phyloP scores from a whole-genome alignment of 2,113 vertebrate species.

The Pterocles gutturalis region DNA sequence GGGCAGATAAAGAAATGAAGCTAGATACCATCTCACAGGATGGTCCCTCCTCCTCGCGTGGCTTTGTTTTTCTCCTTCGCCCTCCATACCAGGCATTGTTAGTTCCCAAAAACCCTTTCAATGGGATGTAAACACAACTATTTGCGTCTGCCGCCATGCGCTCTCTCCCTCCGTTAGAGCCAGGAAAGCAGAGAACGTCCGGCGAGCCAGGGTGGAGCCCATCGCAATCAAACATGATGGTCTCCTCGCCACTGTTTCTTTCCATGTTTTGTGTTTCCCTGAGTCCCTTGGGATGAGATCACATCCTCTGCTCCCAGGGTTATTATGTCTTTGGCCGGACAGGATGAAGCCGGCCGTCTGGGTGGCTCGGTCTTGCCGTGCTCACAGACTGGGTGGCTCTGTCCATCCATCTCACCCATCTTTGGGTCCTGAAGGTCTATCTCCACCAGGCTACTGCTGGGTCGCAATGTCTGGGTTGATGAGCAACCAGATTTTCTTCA shows the following conservation, averaged over 20 bases:
- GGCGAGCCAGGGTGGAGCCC: conserved; percentile 45
- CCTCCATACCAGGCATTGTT: conserved; percentile 9
- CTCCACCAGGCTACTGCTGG: neutral
- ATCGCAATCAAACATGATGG: conserved; percentile 13
- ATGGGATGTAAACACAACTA: conserved; percentile 58
- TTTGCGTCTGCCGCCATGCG: neutral
- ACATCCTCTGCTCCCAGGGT: conserved; percentile 63
- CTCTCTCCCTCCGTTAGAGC: neutral
- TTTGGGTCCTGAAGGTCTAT: neutral
- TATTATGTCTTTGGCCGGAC: conserved; percentile 30
- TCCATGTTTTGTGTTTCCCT: conserved; percentile 61
- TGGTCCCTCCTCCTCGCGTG: conserved; percentile 44
- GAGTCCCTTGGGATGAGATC: conserved; percentile 57
- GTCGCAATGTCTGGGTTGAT: neutral
- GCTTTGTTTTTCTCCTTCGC: conserved; percentile 44
- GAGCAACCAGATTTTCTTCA: conserved; percentile 22
- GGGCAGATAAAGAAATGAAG: conserved; percentile 12
- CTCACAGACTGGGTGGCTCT: conserved; percentile 16
- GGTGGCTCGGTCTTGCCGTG: conserved; percentile 18
- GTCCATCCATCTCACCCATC: neutral
- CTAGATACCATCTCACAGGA: conserved; percentile 56
- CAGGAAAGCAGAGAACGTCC: conserved; percentile 28
- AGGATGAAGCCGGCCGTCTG: conserved; percentile 49
- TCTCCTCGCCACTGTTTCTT: conserved; percentile 8
- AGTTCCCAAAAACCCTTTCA: conserved; percentile 55